These are phyloP conservation scores for Drosophila ironensis DNA, from an alignment of 1,140 invertebrate genomes.

Conservation along the genomic window DNA sequence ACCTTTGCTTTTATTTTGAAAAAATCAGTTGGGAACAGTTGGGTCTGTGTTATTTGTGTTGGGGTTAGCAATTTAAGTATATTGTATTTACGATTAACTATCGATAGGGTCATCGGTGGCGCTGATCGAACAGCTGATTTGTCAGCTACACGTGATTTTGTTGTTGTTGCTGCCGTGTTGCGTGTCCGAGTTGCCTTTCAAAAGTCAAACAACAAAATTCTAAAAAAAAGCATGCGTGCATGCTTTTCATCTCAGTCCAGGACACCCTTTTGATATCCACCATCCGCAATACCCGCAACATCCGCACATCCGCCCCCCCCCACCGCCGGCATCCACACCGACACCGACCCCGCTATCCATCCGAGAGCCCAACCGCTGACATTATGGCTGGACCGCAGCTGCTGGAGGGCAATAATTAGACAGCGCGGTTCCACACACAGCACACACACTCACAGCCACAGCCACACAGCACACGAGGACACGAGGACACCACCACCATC, in stretches of 20 bases:
- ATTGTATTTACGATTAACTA: background rate
- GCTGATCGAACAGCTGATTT: conserved; percentile 11
- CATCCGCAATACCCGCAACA: background rate
- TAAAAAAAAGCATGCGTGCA: conserved; percentile 15
- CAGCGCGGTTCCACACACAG: background rate
- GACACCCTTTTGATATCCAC: background rate
- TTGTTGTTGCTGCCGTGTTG: conserved; percentile 31
- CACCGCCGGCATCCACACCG: background rate
- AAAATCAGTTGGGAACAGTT: too few species aligned
- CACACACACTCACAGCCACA: too few species aligned
- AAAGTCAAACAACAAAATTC: conserved; percentile 19
- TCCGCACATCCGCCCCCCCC: too few species aligned
- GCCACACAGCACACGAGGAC: too few species aligned
- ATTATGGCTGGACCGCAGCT: conserved; percentile 18
- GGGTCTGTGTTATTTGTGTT: background rate
- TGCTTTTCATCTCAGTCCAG: background rate
- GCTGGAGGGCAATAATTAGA: conserved; percentile 22
- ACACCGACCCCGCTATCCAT: background rate
- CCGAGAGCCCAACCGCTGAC: background rate
- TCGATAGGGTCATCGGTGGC: background rate
- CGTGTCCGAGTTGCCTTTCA: conserved; percentile 43
- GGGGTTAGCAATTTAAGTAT: background rate
- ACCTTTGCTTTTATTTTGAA: background rate
- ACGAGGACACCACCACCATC: too few species aligned
- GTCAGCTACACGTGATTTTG: conserved; percentile 50